Evolutionary conservation across 2,797 vertebrate species (phyloP).

Genomic region (Phataginus tetradactyla): DNA sequence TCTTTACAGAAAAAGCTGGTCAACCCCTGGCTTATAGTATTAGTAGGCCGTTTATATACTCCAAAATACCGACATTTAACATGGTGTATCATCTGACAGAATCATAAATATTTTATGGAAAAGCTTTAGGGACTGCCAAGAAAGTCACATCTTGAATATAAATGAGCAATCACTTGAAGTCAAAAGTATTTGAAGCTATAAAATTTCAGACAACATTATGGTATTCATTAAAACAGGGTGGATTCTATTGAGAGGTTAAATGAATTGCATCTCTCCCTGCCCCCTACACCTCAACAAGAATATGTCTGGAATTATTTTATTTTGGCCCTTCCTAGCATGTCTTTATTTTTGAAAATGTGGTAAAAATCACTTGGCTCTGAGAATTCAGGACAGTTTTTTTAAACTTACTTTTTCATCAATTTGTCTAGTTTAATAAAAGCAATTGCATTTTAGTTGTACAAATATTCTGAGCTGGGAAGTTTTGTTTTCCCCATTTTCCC

Average conservation of each 20-base stretch:
- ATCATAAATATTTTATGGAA: neutral
- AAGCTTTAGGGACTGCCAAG: neutral
- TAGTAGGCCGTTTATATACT: neutral
- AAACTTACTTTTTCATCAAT: slow-evolving; percentile 1
- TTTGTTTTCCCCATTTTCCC: neutral
- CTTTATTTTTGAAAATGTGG: neutral
- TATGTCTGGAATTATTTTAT: neutral
- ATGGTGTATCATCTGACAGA: neutral
- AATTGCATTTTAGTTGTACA: slow-evolving; percentile 36
- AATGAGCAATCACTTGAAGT: slow-evolving; percentile 15
- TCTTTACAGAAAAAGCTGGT: neutral
- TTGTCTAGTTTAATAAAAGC: slow-evolving; percentile 28
- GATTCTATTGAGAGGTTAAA: neutral
- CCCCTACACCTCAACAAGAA: neutral
- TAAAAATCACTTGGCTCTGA: neutral
- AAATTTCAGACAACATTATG: neutral
- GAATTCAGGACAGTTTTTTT: slow-evolving; percentile 8
- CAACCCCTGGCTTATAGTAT: neutral
- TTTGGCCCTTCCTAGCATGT: neutral
- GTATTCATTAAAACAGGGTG: neutral
- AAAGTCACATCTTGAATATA: neutral
- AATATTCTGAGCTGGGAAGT: neutral
- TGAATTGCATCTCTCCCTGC: neutral
- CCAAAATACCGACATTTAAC: neutral
- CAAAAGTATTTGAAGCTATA: slow-evolving; percentile 26